Base-by-base conservation (phyloP, 2,797 vertebrate species). In the Catostomus latipinnis region DNA sequence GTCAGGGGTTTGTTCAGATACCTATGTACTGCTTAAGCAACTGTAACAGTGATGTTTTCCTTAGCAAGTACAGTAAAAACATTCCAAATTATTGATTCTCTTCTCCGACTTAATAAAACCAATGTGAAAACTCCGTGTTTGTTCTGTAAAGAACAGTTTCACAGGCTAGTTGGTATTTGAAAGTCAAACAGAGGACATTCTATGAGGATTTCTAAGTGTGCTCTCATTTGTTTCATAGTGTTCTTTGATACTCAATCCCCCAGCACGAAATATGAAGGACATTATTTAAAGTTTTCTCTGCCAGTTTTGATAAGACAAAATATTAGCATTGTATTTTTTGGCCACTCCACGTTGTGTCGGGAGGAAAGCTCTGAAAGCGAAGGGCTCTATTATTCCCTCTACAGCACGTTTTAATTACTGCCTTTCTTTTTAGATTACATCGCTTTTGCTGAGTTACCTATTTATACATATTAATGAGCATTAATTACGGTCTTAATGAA, bases 401-500 rank as follows among this genome's bases (percentile, higher is more conserved):
- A 83, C 81, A 85, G 11, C 58, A 80, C 9, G 86, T 88, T 92
- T 93, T 93, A 93, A 94, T 94, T 91, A 92, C 74, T 6, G 87
- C 86, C 88, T 91, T 92, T 86, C 90, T 87, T 75, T 81, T 81
- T 87, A 87, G 91, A 91, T 91, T 83, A 88, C 86, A 89, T 91
- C 81, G 74, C 83, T 88, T 89, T 88, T 54, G 83, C 86, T 74
- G 70, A 78, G 84, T 90, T 90, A 90, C 88, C 85, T 81, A 87
- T 91, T 87, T 91, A 91, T 93, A 89, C 92, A 94, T 94, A 93
- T 94, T 93, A 93, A 95, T 94, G 83, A 94, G 91, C 89, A 93
- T 92, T 93, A 93, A 94, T 94, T 94, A 94, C 88, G 87, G 88
- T 90, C 92, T 92, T 93, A 93, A 93, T 93, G 91, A 93, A 94